Percentiles rank a stretch among this genome's conserved stretches.
Evolutionary conservation across 2,888 invertebrate species (phyloP).

Genomic region (Hyposoter didymator): DNA sequence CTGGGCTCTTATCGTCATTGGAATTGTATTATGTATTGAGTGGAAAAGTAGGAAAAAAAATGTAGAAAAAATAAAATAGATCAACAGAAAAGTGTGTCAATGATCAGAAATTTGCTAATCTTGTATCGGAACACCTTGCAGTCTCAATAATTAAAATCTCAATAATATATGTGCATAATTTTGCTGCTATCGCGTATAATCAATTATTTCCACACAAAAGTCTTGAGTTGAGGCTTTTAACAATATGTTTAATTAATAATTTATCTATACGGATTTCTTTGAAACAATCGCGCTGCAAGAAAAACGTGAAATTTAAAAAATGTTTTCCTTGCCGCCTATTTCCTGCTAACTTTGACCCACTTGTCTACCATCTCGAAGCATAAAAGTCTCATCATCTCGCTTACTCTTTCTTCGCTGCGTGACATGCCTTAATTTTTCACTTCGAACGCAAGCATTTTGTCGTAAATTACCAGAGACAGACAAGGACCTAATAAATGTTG

Average conservation of each 20-base stretch:
- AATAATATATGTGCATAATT: background rate
- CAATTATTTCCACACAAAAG: background rate
- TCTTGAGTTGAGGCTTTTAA: background rate
- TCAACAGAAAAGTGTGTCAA: slow-evolving; percentile 20
- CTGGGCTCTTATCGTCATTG: slow-evolving; percentile 19
- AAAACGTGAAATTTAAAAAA: background rate
- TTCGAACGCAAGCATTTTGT: slow-evolving; percentile 3
- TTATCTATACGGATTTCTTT: background rate
- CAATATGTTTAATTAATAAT: background rate
- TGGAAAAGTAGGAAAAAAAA: background rate
- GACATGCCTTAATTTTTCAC: background rate
- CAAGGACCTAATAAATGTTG: slow-evolving; percentile 25
- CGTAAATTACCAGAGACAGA: slow-evolving; percentile 19
- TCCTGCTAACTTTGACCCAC: slow-evolving; percentile 52
- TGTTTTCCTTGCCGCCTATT: background rate
- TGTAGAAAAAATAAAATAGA: background rate
- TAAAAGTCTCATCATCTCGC: slow-evolving; percentile 25
- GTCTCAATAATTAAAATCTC: slow-evolving; percentile 21
- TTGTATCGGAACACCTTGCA: slow-evolving; percentile 1
- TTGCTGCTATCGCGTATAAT: background rate
- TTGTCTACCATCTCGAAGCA: background rate
- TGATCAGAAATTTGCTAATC: slow-evolving; percentile 11
- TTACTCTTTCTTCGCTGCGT: background rate
- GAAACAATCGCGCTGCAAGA: background rate
- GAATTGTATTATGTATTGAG: slow-evolving; percentile 15